Conservation (phyloP, 2,113 vertebrate species). For the Sprattus sprattus region DNA sequence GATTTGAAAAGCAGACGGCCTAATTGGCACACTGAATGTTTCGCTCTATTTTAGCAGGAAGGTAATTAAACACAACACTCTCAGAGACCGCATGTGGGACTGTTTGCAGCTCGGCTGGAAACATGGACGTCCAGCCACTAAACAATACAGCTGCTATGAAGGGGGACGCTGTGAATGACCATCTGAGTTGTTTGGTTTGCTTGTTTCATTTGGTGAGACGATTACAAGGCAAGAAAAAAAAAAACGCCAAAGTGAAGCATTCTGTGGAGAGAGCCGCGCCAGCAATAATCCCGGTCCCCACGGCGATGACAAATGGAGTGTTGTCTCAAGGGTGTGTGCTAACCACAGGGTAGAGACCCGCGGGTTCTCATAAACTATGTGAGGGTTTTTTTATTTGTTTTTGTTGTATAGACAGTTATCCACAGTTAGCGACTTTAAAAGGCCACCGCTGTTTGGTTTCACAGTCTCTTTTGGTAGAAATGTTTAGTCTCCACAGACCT, state of each 20-base stretch:
- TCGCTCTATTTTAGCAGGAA: conserved; percentile 16
- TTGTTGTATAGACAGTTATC: conserved; percentile 29
- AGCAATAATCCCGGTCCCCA: not conserved
- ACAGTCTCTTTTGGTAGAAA: not conserved
- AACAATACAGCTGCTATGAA: conserved; percentile 21
- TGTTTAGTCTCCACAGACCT: not conserved
- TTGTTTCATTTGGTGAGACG: not conserved
- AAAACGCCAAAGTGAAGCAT: not conserved
- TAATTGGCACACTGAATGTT: conserved; percentile 13
- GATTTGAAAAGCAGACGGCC: conserved; percentile 7
- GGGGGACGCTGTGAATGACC: not conserved
- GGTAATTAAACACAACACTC: conserved; percentile 33
- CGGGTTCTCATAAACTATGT: not conserved
- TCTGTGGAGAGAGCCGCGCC: not conserved
- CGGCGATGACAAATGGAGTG: not conserved
- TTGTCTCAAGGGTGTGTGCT: not conserved
- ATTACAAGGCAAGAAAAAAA: not conserved
- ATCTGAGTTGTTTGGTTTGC: not conserved
- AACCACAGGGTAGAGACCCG: not conserved
- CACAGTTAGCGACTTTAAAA: conserved; percentile 3
- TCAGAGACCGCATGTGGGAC: conserved; percentile 13
- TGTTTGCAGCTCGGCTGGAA: conserved; percentile 16
- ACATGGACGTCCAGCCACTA: conserved; percentile 1
- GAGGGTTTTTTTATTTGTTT: conserved; percentile 5
- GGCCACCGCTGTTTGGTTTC: conserved; percentile 23